Base-by-base conservation (phyloP, 2,888 invertebrate genomes). In the Phlogophora meticulosa region DNA sequence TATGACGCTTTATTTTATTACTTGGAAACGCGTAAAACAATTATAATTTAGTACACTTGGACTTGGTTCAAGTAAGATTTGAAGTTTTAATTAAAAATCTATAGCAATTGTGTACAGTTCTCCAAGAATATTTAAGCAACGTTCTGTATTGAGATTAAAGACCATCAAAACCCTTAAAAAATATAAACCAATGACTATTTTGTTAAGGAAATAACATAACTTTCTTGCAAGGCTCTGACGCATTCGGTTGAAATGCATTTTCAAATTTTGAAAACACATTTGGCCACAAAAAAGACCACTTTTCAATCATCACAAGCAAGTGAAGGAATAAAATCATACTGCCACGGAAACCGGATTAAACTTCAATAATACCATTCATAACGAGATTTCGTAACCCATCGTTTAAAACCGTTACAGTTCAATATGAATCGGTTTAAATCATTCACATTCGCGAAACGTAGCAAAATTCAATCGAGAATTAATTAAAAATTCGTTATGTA, bases 401-500 rank as follows among this genome's bases (percentile, higher is more conserved):
- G 56, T 28, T 82, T 66, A 65, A 68, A 59, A 59, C 43, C 56
- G 48, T 51, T 22, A 65, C 62, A 63, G 69, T 69, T 57, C 66
- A 65, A 77, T 72, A 83, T 70, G 71, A 76, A 59, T 68, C 65
- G 49, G 48, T 76, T 74, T 70, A 64, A 71, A 77, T 81, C 74
- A 83, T 64, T 73, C 67, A 45, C 24, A 69, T 66, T 65, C 75
- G 51, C 72, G 28, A 59, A 68, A 71, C 63, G 72, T 71, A 75
- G 51, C 82, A 66, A 82, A 84, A 84, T 83, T 78, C 80, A 84
- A 85, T 83, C 78, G 78, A 43, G 73, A 65, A 84, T 84, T 85
- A 81, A 88, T 87, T 84, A 83, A 87, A 87, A 85, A 79, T 76
- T 80, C 81, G 80, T 78, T 78, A 78, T 77, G 69, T 75, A 73